Evolutionary conservation across 2,888 invertebrate genomes (phyloP).

Genomic region (Polymixis lichenea): DNA sequence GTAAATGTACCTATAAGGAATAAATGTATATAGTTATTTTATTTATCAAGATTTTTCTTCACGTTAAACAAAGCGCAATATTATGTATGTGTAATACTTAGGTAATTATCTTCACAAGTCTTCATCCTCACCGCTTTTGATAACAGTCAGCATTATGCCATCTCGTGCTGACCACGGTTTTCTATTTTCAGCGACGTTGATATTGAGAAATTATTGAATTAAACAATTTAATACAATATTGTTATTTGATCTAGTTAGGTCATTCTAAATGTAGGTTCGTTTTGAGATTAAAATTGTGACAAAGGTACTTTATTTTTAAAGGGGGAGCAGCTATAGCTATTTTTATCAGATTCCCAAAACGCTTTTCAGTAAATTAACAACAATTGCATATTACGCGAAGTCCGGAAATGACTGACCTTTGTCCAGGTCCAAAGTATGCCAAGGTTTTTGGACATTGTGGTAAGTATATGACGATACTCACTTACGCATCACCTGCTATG

Average conservation of each 20-base stretch:
- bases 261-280: not conserved
- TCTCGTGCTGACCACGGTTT: not conserved
- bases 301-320: not conserved
- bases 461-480: not conserved
- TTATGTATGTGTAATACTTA: too few relatives aligned
- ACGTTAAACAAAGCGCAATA: too few relatives aligned
- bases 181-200: not conserved
- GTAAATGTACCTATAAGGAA: too few relatives aligned
- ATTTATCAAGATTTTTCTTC: too few relatives aligned
- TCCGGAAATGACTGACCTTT: not conserved
- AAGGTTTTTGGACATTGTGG: not conserved
- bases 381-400: not conserved
- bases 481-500: not conserved
- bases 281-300: not conserved
- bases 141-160: not conserved
- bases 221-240: not conserved
- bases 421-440: not conserved
- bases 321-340: not conserved
- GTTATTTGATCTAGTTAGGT: too few relatives aligned
- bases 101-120: too few relatives aligned
- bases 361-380: not conserved
- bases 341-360: not conserved
- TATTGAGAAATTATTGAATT: not conserved
- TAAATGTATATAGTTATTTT: too few relatives aligned
- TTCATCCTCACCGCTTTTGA: too few relatives aligned